Base-by-base conservation (phyloP, 2,888 invertebrate genomes). In the Leptopilina drosophilae region DNA sequence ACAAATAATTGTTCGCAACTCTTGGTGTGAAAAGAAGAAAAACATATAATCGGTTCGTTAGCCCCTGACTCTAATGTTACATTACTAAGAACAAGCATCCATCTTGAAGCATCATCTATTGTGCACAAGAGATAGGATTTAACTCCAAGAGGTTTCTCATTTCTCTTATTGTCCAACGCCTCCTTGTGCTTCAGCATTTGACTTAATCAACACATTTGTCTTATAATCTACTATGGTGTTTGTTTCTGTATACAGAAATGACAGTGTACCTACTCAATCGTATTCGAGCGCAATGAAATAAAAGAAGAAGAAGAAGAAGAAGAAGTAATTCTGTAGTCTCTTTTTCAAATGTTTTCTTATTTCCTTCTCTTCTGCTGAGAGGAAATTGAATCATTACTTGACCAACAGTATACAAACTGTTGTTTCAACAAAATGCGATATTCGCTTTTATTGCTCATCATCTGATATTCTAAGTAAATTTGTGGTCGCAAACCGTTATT, bases 251-350 rank as follows among this genome's bases (percentile, higher is more conserved):
- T 46, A 46, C 9, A 81, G 20, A 77, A 83, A 81, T 82, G 85
- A 85, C 86, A 87, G 86, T 87, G 84, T 83, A 83, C 81, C 77
- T 76, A 78, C 80, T 46, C 62, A 59, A 62, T 76, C 46, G 81
- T 20, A 20, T 82, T 81, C 82, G 82, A 33, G 33, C 33, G 33
- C 33, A 33, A 33, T 33, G 33, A 33, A 33, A 33, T 33, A 33
- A 33, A 33, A 33, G 3, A 33, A 33, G 33, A 33, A 33, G 33
- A n/a, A n/a, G n/a, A n/a, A n/a, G n/a, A n/a, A 26, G 26, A 26
- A 33, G 33, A 33, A 33, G 33, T 33, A 33, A 33, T 33, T 33
- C 2, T 33, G 33, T 33, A 33, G 33, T 33, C 33, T 33, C 33
- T 33, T 33, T 33, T 5, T 33, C 33, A 33, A 33, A 33, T 2